These are phyloP conservation scores for Ptychadena robeensis DNA, from an alignment of 2,797 vertebrate species.

Conservation along the genomic window DNA sequence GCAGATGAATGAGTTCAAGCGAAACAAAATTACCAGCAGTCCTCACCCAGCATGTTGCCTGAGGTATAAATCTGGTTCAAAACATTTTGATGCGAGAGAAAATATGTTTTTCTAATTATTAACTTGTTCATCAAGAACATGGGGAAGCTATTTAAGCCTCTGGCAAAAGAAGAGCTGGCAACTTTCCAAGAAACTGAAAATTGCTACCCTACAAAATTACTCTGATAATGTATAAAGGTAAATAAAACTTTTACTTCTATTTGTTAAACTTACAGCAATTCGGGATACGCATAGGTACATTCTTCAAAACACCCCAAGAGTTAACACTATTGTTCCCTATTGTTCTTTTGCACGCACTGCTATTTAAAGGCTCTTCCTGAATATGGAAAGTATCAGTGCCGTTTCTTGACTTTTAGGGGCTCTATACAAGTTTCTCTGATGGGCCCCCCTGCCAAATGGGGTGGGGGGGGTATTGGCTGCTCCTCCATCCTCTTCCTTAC, in stretches of 20 bases:
- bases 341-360: too few relatives aligned
- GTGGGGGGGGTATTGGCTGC: too few relatives aligned
- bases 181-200: slow-evolving; percentile 2
- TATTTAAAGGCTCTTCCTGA: too few relatives aligned
- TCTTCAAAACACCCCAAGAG: background rate
- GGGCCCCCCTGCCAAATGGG: too few relatives aligned
- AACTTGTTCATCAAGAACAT: slow-evolving; percentile 38
- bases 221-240: background rate
- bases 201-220: slow-evolving; percentile 1
- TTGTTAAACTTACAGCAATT: background rate
- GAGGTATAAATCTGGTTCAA: slow-evolving; percentile 28
- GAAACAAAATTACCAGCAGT: slow-evolving; percentile 15
- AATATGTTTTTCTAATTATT: slow-evolving; percentile 48
- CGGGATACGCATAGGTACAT: background rate
- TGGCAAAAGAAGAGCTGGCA: slow-evolving; percentile 13
- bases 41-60: slow-evolving; percentile 33
- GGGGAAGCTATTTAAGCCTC: background rate
- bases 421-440: too few relatives aligned
- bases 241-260: background rate
- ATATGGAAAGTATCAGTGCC: too few relatives aligned
- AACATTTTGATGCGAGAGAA: slow-evolving; percentile 21
- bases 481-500: too few relatives aligned
- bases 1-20: slow-evolving; percentile 7
- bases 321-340: background rate
- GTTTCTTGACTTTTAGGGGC: too few relatives aligned